Percentiles rank a stretch among this genome's conserved stretches.
phyloP scores from a whole-genome alignment of 2,888 invertebrate genomes.

The Camptogramma bilineatum region DNA sequence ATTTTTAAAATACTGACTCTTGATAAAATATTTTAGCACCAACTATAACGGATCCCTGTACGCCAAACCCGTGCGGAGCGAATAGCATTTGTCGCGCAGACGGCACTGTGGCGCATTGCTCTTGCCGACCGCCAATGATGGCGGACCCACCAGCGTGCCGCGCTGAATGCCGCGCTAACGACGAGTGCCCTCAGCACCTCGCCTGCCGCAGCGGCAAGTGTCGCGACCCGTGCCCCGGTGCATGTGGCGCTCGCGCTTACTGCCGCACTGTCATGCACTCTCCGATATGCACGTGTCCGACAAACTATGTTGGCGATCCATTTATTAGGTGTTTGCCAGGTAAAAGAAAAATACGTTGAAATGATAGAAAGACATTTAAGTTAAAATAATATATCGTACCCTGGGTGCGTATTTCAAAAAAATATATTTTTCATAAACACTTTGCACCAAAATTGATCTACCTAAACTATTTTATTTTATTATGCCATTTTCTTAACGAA shows the following conservation, averaged over 20 bases:
- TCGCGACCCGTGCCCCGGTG: slow-evolving; percentile 90
- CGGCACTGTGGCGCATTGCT: slow-evolving; percentile 88
- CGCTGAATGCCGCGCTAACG: slow-evolving; percentile 90
- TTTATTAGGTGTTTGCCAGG: slow-evolving; percentile 88
- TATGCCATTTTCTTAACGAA: too few relatives aligned
- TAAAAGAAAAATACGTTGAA: slow-evolving; percentile 59
- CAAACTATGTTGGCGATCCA: slow-evolving; percentile 90
- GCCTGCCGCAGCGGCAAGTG: slow-evolving; percentile 89
- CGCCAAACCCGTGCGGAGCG: slow-evolving; percentile 89
- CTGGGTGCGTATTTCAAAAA: too few relatives aligned
- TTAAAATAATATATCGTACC: neutral
- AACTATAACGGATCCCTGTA: slow-evolving; percentile 83
- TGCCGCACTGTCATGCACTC: slow-evolving; percentile 91
- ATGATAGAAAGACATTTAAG: neutral
- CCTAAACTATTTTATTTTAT: too few relatives aligned
- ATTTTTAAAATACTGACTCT: neutral
- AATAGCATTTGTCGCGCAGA: slow-evolving; percentile 89
- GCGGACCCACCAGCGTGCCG: slow-evolving; percentile 91
- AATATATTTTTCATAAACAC: too few relatives aligned
- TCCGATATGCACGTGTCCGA: slow-evolving; percentile 91
- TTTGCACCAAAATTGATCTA: too few relatives aligned
- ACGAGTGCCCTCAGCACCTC: slow-evolving; percentile 87
- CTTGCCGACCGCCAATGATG: slow-evolving; percentile 88
- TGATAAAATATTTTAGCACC: slow-evolving; percentile 51
- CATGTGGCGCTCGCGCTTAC: slow-evolving; percentile 90